Evolutionary conservation across 2,113 vertebrate species (phyloP), one percentile per base, ranked within the genome.

Genomic region (Dicentrarchus labrax): DNA sequence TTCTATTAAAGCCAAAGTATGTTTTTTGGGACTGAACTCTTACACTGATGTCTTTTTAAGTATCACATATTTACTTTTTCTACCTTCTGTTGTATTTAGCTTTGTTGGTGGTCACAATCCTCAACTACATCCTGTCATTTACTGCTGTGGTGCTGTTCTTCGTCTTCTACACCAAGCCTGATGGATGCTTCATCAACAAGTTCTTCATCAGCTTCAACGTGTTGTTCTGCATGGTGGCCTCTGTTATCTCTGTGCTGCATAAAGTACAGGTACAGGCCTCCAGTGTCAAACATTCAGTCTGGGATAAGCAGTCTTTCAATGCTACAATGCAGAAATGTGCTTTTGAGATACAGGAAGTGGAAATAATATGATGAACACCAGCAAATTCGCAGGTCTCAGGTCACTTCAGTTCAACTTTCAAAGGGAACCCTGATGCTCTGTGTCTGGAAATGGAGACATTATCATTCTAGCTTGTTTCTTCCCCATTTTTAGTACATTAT

Each of bases 161-260:
- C 64, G 0, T 95, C 36, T 96, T 96, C 89, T 99, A 98, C 94
- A 97, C 97, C 0, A 96, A 88, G 48, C 93, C 96, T 5, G 95
- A 96, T 62, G 95, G 82, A 65, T 99, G 98, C 83, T 39, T 83
- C 10, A 93, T 97, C 89, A 99, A 98, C 95, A 98, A 97, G 88
- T 96, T 97, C 94, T 99, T 99, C 95, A 98, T 99, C 89, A 96
- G 94, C 83, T 92, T 98, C 86, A 99, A 99, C 85, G 85, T 97
- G 91, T 69, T 97, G 45, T 84, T 97, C 30, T 99, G 98, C 73
- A 7, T 97, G 38, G 82, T 64, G 47, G 96, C 96, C 47, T 99
- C 98, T 13, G 4, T 97, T 12, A 16, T 97, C 76, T 99, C 98
- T 3, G 80, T 99, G 59, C 94, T 96, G 79, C 94, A 93, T 4